Evolutionary conservation across 2,113 vertebrate genomes (phyloP), one percentile per base, ranked within the genome.

Genomic region (Narcine bancroftii): DNA sequence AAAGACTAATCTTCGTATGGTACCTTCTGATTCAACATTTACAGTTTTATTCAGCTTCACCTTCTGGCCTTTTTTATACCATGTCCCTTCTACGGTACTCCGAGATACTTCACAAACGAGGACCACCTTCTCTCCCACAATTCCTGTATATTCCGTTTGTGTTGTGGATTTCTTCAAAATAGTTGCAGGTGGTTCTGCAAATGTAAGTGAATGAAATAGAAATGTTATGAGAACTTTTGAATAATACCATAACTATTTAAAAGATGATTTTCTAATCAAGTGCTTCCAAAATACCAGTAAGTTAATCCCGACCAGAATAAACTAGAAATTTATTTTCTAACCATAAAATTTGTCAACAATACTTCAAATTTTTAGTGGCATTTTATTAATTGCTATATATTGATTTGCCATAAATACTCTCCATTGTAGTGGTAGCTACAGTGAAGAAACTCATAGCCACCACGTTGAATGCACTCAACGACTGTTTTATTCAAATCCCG

Each of bases 41-140:
- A 92, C 94, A 0, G 94, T 94, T 93, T 94, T 95, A 93, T 93
- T 94, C 94, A 93, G 94, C 4, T 93, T 95, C 93, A 95, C 94
- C 10, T 95, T 94, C 92, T 0, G 93, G 93, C 15, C 94, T 92
- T 56, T 93, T 93, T 91, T 95, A 92, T 36, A 93, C 94, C 93
- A 96, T 94, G 92, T 95, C 92, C 0, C 95, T 42, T 93, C 42
- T 94, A 93, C 93, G 93, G 26, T 95, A 92, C 0, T 10, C 10
- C 92, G 92, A 69, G 89, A 69, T 26, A 91, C 89, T 2, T 71
- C 65, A 91, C 63, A 91, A 91, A 91, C 89, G 13, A 91, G 39
- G 65, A 47, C 42, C 47, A 91, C 65, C 65, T 69, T 91, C 63
- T 91, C 89, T 47, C 89, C 89, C 60, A 71, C 89, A 71, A 26